These are phyloP conservation scores for Sclerurus mexicanus DNA, from an alignment of 2,113 vertebrate species.

Conservation along the genomic window DNA sequence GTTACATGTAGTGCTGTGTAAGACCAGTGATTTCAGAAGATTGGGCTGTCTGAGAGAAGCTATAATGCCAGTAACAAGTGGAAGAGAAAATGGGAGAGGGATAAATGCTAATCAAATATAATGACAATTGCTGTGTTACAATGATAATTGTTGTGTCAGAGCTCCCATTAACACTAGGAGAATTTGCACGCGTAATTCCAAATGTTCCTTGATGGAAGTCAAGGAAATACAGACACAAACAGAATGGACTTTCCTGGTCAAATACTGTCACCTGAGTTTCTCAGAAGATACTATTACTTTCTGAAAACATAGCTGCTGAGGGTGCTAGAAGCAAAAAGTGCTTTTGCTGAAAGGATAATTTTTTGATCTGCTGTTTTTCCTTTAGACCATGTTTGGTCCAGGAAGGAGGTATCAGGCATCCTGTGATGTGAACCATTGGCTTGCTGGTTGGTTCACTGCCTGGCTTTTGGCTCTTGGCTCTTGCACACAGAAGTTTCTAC, in stretches of 20 bases:
- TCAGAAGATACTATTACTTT: background rate
- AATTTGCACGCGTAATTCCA: background rate
- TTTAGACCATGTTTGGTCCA: background rate
- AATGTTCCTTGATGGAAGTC: background rate
- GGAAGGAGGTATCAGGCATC: background rate
- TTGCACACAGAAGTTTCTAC: background rate
- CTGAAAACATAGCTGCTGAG: background rate
- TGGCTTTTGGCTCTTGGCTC: background rate
- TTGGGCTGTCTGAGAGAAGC: background rate
- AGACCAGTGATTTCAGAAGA: background rate
- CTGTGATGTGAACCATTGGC: background rate
- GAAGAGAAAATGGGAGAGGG: background rate
- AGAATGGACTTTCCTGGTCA: background rate
- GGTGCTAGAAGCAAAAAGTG: background rate
- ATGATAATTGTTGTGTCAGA: background rate
- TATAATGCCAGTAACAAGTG: background rate
- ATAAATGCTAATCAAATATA: constrained; percentile 10
- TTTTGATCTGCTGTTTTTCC: background rate
- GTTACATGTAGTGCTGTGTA: background rate
- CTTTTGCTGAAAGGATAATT: background rate
- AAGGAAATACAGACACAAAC: background rate
- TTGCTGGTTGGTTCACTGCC: background rate
- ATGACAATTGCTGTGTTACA: background rate
- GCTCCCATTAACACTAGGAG: background rate
- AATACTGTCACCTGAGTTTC: background rate